Base-by-base conservation (phyloP, 2,888 invertebrate genomes). In the Diarsia rubi region DNA sequence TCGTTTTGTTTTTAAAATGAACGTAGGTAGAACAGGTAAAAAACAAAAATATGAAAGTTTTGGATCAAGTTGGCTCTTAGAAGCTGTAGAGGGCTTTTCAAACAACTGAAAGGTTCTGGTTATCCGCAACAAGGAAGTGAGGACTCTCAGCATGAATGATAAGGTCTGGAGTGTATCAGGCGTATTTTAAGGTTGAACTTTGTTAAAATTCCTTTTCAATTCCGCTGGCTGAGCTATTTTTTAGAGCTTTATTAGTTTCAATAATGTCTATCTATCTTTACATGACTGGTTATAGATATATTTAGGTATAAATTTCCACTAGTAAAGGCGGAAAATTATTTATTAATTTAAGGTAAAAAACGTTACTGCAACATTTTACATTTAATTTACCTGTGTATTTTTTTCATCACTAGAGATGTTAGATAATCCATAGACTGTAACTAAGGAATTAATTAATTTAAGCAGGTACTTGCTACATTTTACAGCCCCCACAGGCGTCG, bases 81-180 rank as follows among this genome's bases (percentile, higher is more conserved):
- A 37, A 67, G 12, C 1, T 52, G 16, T n/a, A 5, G 14, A n/a
- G 31, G 4, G 45, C 21, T n/a, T 45, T 66, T 37, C 12, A 11
- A 21, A 52, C 3, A 59, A 21, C 14, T 4, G 31, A 42, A 66
- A 59, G 3, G 54, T 44, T 62, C 52, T 59, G 72, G 82, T 42
- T 31, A 54, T 45, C 27, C 63, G 44, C 60, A 54, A 69, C 47
- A 57, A 76, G 77, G 45, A 44, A 27, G 49, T 14, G 14, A n/a
- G n/a, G n/a, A n/a, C 80, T 66, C 42, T 24, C 27, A 31, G 11
- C 11, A 12, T 16, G n/a, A 64, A 27, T 52, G 37, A n/a, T 66
- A 49, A 45, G 24, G 37, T n/a, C 24, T 59, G 45, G 37, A 37
- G 37, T 37, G 6, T 37, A 8, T 37, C 8, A 5, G 37, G 37